phyloP scores from a whole-genome alignment of 2,113 vertebrate species.

The Athene noctua region DNA sequence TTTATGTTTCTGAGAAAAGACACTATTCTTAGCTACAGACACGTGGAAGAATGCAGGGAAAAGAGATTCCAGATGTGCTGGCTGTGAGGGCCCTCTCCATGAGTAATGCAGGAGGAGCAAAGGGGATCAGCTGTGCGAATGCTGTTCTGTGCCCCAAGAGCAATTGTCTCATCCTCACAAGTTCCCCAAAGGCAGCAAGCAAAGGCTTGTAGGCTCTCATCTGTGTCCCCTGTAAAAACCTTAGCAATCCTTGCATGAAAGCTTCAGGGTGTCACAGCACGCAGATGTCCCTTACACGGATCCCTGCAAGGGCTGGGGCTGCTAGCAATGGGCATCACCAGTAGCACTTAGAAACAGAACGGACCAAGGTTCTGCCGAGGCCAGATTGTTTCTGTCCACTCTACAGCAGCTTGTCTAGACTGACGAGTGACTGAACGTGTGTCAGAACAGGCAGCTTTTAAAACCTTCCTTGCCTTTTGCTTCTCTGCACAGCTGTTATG shows the following conservation, averaged over 20 bases:
- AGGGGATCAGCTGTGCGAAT: neutral
- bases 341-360: neutral
- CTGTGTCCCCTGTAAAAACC: neutral
- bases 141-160: neutral
- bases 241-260: rapidly evolving
- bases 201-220: neutral
- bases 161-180: neutral
- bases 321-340: neutral
- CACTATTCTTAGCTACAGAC: conserved; percentile 13
- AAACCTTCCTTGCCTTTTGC: neutral
- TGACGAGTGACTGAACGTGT: rapidly evolving
- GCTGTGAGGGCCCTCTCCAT: neutral
- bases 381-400: neutral
- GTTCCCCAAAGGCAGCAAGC: neutral
- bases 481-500: neutral
- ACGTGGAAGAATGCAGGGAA: neutral
- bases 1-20: conserved; percentile 20
- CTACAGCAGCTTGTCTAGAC: neutral
- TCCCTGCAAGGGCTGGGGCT: neutral
- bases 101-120: neutral
- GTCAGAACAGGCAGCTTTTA: neutral
- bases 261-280: neutral
- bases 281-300: rapidly evolving
- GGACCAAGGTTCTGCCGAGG: neutral
- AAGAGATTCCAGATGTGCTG: conserved; percentile 54